Evolutionary conservation across 2,113 vertebrate genomes (phyloP).

Genomic region (Barnardius zonarius): DNA sequence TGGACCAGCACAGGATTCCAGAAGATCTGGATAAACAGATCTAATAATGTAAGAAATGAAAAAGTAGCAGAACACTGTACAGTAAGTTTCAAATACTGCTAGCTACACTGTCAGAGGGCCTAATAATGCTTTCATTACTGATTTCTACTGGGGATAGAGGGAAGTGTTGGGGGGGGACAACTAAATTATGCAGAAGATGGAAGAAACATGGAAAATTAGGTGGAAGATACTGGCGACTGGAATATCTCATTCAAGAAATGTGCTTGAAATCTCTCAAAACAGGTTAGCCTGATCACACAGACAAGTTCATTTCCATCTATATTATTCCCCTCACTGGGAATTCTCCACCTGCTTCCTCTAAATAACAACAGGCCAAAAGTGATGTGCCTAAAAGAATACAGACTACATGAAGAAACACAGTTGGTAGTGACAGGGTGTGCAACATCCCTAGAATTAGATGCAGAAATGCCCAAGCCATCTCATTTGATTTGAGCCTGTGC

Average conservation of each 20-base stretch:
- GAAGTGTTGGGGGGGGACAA: background rate
- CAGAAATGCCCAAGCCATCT: background rate
- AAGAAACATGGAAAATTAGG: background rate
- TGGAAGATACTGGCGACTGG: background rate
- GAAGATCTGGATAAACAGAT: background rate
- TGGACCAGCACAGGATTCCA: background rate
- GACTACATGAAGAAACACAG: background rate
- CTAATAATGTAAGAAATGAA: background rate
- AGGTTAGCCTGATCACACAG: background rate
- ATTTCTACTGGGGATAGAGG: background rate
- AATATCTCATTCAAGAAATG: background rate
- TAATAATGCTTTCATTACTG: background rate
- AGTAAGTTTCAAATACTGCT: background rate
- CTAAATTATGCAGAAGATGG: background rate
- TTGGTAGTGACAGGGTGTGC: background rate
- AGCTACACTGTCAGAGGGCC: background rate
- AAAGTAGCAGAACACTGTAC: background rate
- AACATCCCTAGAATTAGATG: background rate
- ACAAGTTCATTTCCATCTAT: slow-evolving; percentile 14
- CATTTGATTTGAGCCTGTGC: background rate
- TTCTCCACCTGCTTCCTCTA: slow-evolving; percentile 34
- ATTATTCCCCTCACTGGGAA: slow-evolving; percentile 1
- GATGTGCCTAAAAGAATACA: background rate
- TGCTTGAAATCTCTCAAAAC: slow-evolving; percentile 8
- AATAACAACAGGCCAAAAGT: background rate